Evolutionary conservation across 2,113 vertebrate species (phyloP), one percentile per base, ranked within the genome.

Genomic region (Antidorcas marsupialis): DNA sequence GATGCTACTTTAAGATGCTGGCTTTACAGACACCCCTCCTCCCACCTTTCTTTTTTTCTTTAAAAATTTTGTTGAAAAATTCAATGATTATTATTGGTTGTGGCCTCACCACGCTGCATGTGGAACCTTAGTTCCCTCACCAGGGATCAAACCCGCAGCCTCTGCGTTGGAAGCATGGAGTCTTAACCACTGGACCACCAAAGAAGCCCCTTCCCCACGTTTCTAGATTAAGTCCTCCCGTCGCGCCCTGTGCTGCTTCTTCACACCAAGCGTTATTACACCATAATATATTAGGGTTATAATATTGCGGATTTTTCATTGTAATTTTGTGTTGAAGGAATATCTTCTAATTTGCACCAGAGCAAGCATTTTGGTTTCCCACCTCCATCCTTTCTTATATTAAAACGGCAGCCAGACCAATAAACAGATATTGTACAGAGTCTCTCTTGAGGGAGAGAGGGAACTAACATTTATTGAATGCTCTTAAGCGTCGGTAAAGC

Each of bases 321-420:
- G 23, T n/a, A 62, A 2, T 14, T 39, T 92, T 50, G 87, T 91
- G 50, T 57, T 55, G 89, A 94, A 50, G 19, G 90, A 92, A 28
- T 57, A 11, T n/a, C 79, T 89, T 95, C 43, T 47, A 11, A 57
- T 89, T 47, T 15, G 33, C 19, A 8, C n/a, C 30, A 3, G 81
- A 62, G 6, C 0, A 23, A 78, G 12, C 23, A 2, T 19, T 55
- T 64, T 25, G 28, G 52, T 53, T 43, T 43, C 16, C 2, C 2
- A 25, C 14, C 16, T 10, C 17, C 28, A 17, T 64, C 57, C 62
- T 87, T 15, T 50, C 55, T 15, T n/a, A 57, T 12, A 2, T 76
- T 62, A 87, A 91, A 91, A 67, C 23, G 25, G 27, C 53, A 52
- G 53, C 53, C 17, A 50, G 90, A 25, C 78, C 71, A 50, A 53